A percentile compares a stretch with the other conserved stretches of the same genome.
Evolutionary conservation across 2,888 invertebrate genomes (phyloP).

Genomic region (Andrena flavipes): DNA sequence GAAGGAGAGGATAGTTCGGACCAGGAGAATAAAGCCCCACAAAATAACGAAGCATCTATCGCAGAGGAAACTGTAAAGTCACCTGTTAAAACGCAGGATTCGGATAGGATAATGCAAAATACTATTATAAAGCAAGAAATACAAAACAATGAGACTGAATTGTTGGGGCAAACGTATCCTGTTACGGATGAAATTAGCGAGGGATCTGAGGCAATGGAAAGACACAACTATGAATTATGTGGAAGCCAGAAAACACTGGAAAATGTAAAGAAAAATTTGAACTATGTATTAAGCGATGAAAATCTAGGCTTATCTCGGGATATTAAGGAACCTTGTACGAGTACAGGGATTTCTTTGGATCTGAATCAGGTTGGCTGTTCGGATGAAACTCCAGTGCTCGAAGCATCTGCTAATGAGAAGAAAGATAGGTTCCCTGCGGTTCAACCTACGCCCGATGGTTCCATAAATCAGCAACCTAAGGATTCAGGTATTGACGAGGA

Average conservation of each 20-base stretch:
- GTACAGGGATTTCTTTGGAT: neutral
- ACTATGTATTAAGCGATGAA: neutral
- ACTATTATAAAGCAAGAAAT: neutral
- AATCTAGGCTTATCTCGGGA: neutral
- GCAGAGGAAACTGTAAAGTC: neutral
- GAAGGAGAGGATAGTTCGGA: neutral
- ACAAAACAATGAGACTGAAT: neutral
- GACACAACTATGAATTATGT: neutral
- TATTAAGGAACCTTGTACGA: neutral
- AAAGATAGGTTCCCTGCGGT: neutral
- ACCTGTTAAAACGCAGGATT: neutral
- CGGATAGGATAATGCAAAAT: neutral
- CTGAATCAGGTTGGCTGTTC: neutral
- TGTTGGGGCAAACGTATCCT: neutral
- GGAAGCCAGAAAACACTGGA: neutral
- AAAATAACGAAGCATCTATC: neutral
- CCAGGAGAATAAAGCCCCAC: neutral
- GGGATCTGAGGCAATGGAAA: neutral
- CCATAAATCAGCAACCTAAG: constrained; percentile 33
- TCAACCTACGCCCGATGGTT: neutral
- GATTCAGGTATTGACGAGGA: constrained; percentile 70
- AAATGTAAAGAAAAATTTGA: neutral
- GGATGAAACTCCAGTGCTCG: neutral
- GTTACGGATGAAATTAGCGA: neutral
- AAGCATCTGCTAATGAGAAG: neutral